phyloP scores from a whole-genome alignment of 2,113 vertebrate genomes.

The Menidia beryllina region DNA sequence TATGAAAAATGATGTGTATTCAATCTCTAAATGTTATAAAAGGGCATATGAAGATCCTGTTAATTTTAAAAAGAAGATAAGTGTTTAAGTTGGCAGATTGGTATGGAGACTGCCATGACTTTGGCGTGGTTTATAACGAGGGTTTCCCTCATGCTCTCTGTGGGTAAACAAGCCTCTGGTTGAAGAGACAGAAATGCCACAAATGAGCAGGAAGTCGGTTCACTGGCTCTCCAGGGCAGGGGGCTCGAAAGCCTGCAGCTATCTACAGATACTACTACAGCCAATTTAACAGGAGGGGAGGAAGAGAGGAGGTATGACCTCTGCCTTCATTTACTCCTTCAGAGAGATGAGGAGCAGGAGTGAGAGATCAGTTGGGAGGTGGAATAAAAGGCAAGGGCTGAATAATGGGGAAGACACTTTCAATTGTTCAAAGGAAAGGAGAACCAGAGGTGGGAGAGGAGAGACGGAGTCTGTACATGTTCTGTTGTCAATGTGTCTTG shows the following conservation, averaged over 20 bases:
- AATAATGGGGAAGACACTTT: constrained; percentile 77
- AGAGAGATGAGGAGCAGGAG: constrained; percentile 68
- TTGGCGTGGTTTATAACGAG: constrained; percentile 76
- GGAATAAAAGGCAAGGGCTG: constrained; percentile 71
- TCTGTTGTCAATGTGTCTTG: constrained; percentile 79
- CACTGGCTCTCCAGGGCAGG: constrained; percentile 61
- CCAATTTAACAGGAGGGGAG: constrained; percentile 82
- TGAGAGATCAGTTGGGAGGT: constrained; percentile 72
- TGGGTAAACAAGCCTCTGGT: constrained; percentile 74
- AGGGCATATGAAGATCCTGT: not conserved
- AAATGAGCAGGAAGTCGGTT: constrained; percentile 77
- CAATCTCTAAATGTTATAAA: constrained; percentile 4
- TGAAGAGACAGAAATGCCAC: constrained; percentile 74
- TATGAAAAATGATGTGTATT: not conserved
- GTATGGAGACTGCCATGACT: constrained; percentile 66
- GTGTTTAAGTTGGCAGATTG: constrained; percentile 46
- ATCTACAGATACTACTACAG: constrained; percentile 73
- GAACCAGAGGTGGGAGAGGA: constrained; percentile 53
- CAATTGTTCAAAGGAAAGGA: constrained; percentile 72
- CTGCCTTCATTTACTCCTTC: constrained; percentile 78
- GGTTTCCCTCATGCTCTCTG: constrained; percentile 73
- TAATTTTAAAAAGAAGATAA: constrained; percentile 6
- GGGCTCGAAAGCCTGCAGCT: constrained; percentile 67
- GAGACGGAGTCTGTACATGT: constrained; percentile 54
- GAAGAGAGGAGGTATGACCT: constrained; percentile 78